A percentile compares a stretch with the other conserved stretches of the same genome.
Evolutionary conservation across 2,113 vertebrate species (phyloP).

Genomic region (Rhinopithecus roxellana): DNA sequence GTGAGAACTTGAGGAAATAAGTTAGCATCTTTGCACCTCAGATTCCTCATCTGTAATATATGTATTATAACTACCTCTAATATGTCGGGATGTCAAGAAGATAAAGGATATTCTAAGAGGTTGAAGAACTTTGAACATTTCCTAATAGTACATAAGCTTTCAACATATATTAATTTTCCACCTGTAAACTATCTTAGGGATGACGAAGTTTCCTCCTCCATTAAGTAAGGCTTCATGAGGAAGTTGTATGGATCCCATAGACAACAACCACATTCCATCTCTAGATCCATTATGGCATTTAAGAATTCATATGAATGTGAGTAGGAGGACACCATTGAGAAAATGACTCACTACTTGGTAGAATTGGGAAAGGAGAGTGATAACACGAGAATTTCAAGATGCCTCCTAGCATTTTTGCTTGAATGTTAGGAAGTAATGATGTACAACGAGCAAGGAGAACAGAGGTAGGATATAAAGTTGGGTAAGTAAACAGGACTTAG

Average conservation of each 20-base stretch:
- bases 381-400: neutral
- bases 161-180: neutral
- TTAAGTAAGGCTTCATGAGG: neutral
- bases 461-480: rapidly evolving
- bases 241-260: neutral
- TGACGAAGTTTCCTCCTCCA: neutral
- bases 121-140: neutral
- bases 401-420: neutral
- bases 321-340: neutral
- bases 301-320: neutral
- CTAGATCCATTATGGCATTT: neutral
- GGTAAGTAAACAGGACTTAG: neutral
- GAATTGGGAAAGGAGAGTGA: neutral
- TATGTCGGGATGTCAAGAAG: neutral
- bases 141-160: neutral
- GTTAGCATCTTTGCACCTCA: neutral
- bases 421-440: neutral
- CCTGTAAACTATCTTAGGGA: neutral
- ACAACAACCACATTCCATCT: neutral
- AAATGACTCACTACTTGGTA: neutral
- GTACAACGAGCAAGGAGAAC: neutral
- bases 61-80: neutral
- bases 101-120: neutral
- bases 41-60: neutral
- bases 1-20: neutral